Percentiles rank a stretch among this genome's conserved stretches.
These are phyloP conservation scores for Cercocebus atys DNA, from an alignment of 2,113 vertebrate species.

Conservation along the genomic window DNA sequence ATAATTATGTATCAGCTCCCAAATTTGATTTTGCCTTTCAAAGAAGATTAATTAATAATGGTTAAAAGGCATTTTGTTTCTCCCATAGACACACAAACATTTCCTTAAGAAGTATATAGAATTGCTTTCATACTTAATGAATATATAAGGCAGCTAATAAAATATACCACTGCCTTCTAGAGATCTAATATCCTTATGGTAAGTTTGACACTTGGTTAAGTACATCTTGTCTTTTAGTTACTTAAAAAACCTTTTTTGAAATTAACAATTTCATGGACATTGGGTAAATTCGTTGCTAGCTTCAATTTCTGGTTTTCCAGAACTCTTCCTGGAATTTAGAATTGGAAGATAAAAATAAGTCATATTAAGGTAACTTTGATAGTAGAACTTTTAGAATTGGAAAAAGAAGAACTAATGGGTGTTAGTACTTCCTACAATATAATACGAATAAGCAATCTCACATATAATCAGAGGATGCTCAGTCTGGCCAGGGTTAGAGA, in stretches of 20 bases:
- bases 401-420: not conserved
- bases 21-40: not conserved
- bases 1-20: not conserved
- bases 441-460: not conserved
- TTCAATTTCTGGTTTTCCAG: not conserved
- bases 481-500: not conserved
- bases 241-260: not conserved
- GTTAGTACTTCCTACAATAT: not conserved
- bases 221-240: not conserved
- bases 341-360: not conserved
- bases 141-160: not conserved
- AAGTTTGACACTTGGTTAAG: not conserved
- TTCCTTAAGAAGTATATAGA: not conserved
- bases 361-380: not conserved
- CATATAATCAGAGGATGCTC: not conserved
- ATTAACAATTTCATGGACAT: not conserved
- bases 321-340: conserved; percentile 22
- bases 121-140: not conserved
- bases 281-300: not conserved
- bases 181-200: not conserved
- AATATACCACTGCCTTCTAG: not conserved
- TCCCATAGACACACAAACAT: not conserved
- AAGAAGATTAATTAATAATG: not conserved
- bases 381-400: not conserved
- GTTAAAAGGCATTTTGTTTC: not conserved